Percentiles rank a stretch among this genome's conserved stretches.
phyloP scores from a whole-genome alignment of 2,888 invertebrate species.

The Meghimatium bilineatum region DNA sequence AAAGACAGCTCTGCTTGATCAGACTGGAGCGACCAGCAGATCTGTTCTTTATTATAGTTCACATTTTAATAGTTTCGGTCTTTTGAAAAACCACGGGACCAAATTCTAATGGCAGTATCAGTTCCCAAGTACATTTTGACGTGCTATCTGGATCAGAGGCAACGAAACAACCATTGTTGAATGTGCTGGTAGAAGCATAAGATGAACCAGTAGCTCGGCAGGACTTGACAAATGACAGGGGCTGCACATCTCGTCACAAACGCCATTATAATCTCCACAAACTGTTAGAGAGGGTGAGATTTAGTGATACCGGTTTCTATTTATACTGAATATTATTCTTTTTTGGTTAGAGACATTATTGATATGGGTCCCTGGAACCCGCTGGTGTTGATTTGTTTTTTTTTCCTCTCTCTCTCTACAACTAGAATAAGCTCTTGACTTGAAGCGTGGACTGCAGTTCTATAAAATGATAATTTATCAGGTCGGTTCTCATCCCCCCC shows the following conservation, averaged over 20 bases:
- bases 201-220: constrained; percentile 3
- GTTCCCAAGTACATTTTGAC: neutral
- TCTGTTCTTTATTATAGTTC: neutral
- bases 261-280: neutral
- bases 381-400: neutral
- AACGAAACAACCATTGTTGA: neutral
- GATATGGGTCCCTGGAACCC: neutral
- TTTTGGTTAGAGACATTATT: neutral
- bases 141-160: neutral
- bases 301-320: neutral
- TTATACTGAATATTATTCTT: constrained; percentile 4
- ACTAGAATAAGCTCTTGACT: constrained; percentile 2
- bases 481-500: neutral
- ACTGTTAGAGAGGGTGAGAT: neutral
- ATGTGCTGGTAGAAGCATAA: neutral
- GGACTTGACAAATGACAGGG: constrained; percentile 6
- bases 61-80: neutral
- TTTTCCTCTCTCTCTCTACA: no score
- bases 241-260: constrained; percentile 10
- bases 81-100: neutral
- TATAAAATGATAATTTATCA: neutral
- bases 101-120: neutral
- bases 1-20: neutral
- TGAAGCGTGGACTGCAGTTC: neutral
- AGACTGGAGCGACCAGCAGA: neutral